These are phyloP conservation scores for Hemicrepidius hirtus DNA, from an alignment of 2,888 invertebrate genomes.

Conservation along the genomic window DNA sequence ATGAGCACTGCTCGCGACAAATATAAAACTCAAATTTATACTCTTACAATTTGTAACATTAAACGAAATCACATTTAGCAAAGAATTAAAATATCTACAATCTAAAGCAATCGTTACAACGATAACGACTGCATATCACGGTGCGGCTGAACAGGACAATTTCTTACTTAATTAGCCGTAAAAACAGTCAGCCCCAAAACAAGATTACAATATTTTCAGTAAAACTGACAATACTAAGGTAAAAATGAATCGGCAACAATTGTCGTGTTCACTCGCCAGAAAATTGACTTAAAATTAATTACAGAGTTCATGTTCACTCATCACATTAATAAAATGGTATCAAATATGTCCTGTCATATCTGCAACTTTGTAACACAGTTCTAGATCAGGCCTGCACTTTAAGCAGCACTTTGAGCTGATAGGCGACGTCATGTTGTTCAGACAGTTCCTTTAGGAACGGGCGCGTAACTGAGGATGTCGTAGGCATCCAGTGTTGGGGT, in stretches of 20 bases:
- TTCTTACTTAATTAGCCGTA: no score
- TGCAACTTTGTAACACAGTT: constrained; percentile 56
- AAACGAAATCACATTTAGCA: constrained; percentile 71
- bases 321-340: constrained; percentile 66
- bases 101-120: constrained; percentile 62
- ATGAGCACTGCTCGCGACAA: constrained; percentile 64
- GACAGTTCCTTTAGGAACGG: constrained; percentile 67
- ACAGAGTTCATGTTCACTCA: constrained; percentile 63
- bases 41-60: constrained; percentile 68
- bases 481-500: constrained; percentile 82
- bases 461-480: constrained; percentile 77
- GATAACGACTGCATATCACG: constrained; percentile 65
- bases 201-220: constrained; percentile 11
- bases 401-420: constrained; percentile 70
- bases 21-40: constrained; percentile 68
- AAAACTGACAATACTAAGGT: constrained; percentile 7
- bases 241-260: constrained; percentile 57
- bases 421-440: constrained; percentile 64
- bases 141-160: constrained; percentile 73
- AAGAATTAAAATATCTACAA: constrained; percentile 63
- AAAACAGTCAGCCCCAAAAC: no score
- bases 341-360: constrained; percentile 64
- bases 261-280: constrained; percentile 73
- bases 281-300: constrained; percentile 63
- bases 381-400: constrained; percentile 71